Evolutionary conservation across 2,888 invertebrate genomes (phyloP).

Genomic region (Orthosia incerta): DNA sequence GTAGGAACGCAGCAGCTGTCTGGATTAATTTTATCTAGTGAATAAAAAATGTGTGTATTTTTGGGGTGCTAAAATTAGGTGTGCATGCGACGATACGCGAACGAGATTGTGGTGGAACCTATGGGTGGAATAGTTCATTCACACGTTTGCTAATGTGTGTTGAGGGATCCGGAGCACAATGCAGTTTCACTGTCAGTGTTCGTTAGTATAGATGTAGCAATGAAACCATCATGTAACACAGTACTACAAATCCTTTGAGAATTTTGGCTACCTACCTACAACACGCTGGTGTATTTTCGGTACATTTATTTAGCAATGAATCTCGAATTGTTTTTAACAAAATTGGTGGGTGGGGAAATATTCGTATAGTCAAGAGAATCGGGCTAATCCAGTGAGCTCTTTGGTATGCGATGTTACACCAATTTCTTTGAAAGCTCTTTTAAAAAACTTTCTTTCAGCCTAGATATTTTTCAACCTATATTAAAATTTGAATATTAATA

Average conservation of each 20-base stretch:
- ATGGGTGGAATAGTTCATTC: constrained; percentile 22
- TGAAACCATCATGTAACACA: background rate
- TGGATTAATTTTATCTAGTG: constrained; percentile 80
- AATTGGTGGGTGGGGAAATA: constrained; percentile 11
- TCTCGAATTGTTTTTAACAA: constrained; percentile 31
- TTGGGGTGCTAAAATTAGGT: constrained; percentile 75
- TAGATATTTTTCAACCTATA: background rate
- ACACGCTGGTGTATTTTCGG: constrained; percentile 4
- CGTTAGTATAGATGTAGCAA: constrained; percentile 19
- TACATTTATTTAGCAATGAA: constrained; percentile 34
- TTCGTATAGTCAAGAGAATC: constrained; percentile 9
- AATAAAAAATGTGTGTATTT: constrained; percentile 75
- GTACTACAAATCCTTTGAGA: constrained; percentile 27
- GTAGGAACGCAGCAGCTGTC: constrained; percentile 80
- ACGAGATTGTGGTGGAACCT: constrained; percentile 62
- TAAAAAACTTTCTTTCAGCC: background rate
- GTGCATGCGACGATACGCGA: constrained; percentile 70
- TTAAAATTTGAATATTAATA: background rate
- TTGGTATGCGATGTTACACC: constrained; percentile 33
- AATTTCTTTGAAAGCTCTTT: constrained; percentile 9
- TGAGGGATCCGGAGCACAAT: constrained; percentile 3
- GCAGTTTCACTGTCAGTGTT: constrained; percentile 48
- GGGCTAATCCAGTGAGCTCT: constrained; percentile 42
- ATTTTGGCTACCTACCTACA: constrained; percentile 15
- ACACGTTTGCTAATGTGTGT: constrained; percentile 20